A percentile compares a stretch with the other conserved stretches of the same genome.
phyloP scores from a whole-genome alignment of 1,140 invertebrate genomes.

The Globodera rostochiensis region DNA sequence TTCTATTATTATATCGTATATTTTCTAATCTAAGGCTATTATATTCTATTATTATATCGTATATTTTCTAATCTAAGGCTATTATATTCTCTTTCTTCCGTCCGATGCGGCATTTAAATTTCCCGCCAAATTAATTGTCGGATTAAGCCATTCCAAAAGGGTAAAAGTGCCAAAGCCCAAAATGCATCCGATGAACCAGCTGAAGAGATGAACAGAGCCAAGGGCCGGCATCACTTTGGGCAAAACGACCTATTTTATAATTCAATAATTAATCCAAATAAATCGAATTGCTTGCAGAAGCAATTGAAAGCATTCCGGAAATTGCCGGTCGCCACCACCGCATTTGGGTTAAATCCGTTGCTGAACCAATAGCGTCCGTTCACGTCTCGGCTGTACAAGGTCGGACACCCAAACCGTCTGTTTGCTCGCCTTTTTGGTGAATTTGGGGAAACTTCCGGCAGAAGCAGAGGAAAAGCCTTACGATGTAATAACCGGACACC shows the following conservation, averaged over 20 bases:
- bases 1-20: too few relatives aligned
- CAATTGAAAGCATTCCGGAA: neutral
- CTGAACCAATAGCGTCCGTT: conserved; percentile 7
- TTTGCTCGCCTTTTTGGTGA: conserved; percentile 5
- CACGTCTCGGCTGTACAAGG: neutral
- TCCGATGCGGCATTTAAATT: neutral
- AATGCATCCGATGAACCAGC: conserved; percentile 11
- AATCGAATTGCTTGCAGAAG: neutral
- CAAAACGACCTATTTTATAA: neutral
- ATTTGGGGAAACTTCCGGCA: neutral
- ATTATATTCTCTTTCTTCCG: neutral
- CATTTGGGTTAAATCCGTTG: conserved; percentile 10
- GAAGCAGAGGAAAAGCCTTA: neutral
- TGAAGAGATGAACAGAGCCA: neutral
- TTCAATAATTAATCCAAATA: neutral
- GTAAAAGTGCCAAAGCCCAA: neutral
- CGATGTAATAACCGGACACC: neutral
- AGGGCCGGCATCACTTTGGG: neutral
- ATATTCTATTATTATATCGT: too few relatives aligned
- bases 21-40: neutral
- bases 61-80: too few relatives aligned
- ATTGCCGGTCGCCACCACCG: neutral
- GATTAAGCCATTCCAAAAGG: neutral
- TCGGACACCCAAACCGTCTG: conserved; percentile 11
- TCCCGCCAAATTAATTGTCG: neutral